phyloP scores from a whole-genome alignment of 2,888 invertebrate species.

The Nomada fucata region DNA sequence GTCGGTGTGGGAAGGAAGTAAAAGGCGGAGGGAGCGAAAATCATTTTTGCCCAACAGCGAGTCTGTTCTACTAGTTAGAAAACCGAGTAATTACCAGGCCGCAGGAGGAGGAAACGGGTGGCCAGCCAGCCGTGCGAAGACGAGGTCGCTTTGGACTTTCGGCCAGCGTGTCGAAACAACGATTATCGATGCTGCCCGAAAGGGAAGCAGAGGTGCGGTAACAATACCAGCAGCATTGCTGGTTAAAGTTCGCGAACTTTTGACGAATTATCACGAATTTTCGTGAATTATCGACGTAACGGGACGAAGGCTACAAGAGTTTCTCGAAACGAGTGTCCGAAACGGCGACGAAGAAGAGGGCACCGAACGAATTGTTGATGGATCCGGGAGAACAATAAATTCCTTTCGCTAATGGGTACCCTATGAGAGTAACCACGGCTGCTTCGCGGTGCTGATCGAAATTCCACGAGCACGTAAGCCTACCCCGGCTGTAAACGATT shows the following conservation, averaged over 20 bases:
- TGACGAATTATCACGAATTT: too few relatives aligned
- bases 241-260: too few relatives aligned
- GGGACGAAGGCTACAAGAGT: too few relatives aligned
- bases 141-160: slow-evolving; percentile 43
- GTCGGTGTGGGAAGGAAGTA: slow-evolving; percentile 9
- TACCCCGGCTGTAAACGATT: slow-evolving; percentile 27
- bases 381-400: background rate
- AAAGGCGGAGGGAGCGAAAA: background rate
- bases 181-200: background rate
- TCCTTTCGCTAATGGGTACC: background rate
- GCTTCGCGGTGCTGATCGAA: background rate
- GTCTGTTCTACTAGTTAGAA: slow-evolving; percentile 38
- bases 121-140: slow-evolving; percentile 53
- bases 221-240: background rate
- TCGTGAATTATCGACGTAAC: too few relatives aligned
- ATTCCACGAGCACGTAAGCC: slow-evolving; percentile 6
- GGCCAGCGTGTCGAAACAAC: background rate
- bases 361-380: background rate
- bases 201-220: background rate
- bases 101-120: slow-evolving; percentile 46
- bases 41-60: slow-evolving; percentile 17
- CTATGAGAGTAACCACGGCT: background rate
- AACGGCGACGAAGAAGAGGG: background rate
- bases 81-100: slow-evolving; percentile 42
- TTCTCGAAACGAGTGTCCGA: background rate